These are phyloP conservation scores for Rhaphigaster nebulosa DNA, from an alignment of 2,888 invertebrate genomes.

Conservation along the genomic window DNA sequence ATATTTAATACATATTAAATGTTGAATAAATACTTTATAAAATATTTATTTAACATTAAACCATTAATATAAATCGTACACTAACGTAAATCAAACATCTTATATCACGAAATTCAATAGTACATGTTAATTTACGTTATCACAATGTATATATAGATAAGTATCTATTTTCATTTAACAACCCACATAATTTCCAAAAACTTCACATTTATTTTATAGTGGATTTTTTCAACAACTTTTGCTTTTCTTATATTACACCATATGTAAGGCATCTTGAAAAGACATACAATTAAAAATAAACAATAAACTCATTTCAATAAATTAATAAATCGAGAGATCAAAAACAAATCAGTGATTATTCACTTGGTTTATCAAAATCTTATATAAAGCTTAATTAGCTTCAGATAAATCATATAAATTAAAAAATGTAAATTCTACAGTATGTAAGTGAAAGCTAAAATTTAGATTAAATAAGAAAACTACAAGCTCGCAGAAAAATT, in stretches of 20 bases:
- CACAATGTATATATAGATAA: not conserved
- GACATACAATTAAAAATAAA: not conserved
- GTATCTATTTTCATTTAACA: not conserved
- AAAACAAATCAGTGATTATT: not conserved
- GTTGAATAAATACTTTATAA: conserved; percentile 3
- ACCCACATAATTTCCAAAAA: not conserved
- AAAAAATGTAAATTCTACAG: not conserved
- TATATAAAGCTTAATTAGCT: not conserved
- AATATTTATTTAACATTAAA: conserved; percentile 19
- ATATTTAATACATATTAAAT: not conserved
- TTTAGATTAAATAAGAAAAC: not conserved
- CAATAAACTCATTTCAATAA: not conserved
- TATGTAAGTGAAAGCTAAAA: not conserved
- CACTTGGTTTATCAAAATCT: not conserved
- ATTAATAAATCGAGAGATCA: conserved; percentile 3
- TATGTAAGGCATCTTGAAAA: not conserved
- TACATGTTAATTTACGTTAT: not conserved
- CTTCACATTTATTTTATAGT: not conserved
- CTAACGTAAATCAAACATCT: not conserved
- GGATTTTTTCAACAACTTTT: not conserved
- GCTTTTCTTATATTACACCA: not conserved
- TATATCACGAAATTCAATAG: not conserved
- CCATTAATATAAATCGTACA: not conserved
- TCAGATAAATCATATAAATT: not conserved
- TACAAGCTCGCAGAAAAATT: not conserved